These are phyloP conservation scores for Eira barbara DNA, from an alignment of 2,113 vertebrate genomes.

Conservation along the genomic window DNA sequence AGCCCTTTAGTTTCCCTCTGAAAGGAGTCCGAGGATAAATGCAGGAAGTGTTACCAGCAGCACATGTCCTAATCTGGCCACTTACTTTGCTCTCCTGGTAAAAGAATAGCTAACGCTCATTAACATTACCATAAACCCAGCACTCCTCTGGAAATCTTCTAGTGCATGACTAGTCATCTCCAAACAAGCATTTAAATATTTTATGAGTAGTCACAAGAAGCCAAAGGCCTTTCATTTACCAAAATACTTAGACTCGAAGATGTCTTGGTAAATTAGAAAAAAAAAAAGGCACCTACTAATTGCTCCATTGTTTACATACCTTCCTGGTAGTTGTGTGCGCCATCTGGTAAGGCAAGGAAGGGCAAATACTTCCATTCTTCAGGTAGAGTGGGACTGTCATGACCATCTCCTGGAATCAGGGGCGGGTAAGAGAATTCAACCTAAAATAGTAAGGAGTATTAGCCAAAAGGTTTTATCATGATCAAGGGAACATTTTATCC, in stretches of 20 bases:
- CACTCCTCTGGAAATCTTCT: not conserved
- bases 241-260: not conserved
- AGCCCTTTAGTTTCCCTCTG: not conserved
- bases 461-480: not conserved
- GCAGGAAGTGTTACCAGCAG: not conserved
- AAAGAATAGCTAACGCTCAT: not conserved
- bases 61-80: not conserved
- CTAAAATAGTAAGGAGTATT: slow-evolving; percentile 78
- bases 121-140: not conserved
- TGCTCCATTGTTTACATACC: slow-evolving; percentile 80
- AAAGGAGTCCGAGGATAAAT: not conserved
- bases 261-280: not conserved
- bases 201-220: not conserved
- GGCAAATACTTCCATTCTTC: slow-evolving; percentile 98
- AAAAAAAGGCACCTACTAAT: not conserved
- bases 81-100: not conserved
- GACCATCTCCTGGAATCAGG: slow-evolving; percentile 89
- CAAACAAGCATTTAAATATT: not conserved
- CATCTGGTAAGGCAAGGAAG: slow-evolving; percentile 95
- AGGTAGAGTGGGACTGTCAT: slow-evolving; percentile 92
- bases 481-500: not conserved
- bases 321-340: slow-evolving; percentile 98
- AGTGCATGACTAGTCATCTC: not conserved
- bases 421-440: slow-evolving; percentile 98
- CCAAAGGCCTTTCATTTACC: not conserved